These are phyloP conservation scores for Phrynocephalus forsythii DNA, from an alignment of 2,797 vertebrate genomes.

Conservation along the genomic window DNA sequence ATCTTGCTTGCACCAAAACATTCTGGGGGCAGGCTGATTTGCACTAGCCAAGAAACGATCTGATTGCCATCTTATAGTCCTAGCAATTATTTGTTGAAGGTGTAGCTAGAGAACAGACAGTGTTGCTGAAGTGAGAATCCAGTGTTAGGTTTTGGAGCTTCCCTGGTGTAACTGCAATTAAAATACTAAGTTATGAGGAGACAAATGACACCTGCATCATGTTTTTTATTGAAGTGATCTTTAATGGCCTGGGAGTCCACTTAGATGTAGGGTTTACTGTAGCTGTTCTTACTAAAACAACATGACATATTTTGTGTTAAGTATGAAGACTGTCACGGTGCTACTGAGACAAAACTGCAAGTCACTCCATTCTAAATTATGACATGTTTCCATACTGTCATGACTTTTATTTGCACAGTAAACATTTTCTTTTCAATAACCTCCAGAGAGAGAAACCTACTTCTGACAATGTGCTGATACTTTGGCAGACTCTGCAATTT, in stretches of 20 bases:
- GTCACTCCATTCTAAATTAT: background rate
- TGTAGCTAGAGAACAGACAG: background rate
- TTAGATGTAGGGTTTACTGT: background rate
- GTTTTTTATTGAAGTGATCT: background rate
- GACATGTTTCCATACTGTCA: background rate
- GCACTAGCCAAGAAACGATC: too few relatives aligned
- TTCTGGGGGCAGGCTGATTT: too few relatives aligned
- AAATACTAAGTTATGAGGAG: background rate
- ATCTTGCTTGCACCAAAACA: too few relatives aligned
- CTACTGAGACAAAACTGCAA: constrained; percentile 39
- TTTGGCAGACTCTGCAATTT: background rate
- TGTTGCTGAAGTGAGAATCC: background rate
- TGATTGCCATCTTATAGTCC: too few relatives aligned
- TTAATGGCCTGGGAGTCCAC: background rate
- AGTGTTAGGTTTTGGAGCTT: background rate
- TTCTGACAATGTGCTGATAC: constrained; percentile 1
- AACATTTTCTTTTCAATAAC: background rate
- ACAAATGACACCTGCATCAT: background rate
- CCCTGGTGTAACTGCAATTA: background rate
- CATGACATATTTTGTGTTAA: background rate
- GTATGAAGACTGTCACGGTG: constrained; percentile 1
- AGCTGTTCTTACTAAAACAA: background rate
- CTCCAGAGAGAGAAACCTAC: background rate
- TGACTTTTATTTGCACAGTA: constrained; percentile 18
- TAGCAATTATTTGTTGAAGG: background rate